Base-by-base conservation (phyloP, 2,888 invertebrate genomes). In the Eilema griseolum region DNA sequence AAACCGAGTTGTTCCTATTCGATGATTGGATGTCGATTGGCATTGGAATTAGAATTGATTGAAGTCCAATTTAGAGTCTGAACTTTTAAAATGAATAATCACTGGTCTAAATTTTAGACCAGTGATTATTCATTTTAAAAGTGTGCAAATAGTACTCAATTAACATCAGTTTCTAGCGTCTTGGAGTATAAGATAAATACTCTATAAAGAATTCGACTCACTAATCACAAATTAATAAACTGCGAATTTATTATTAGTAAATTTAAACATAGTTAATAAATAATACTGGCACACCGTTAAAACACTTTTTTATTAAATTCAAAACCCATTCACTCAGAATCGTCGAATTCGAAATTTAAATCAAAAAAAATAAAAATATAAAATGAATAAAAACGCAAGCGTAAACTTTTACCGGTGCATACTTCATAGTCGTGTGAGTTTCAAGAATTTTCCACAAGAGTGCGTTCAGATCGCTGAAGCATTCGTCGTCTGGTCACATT, bases 391-490 rank as follows among this genome's bases (percentile, higher is more conserved):
- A 81, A 85, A 84, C 41, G 66, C 80, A 82, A 82, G 79, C 82
- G 82, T 72, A 85, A 90, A 90, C 88, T 88, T 89, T 83, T 82
- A 77, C 79, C 84, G 83, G 82, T 83, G 86, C 85, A 85, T 84
- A 84, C 84, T 87, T 86, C 85, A 89, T 84, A 87, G 86, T 79
- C 80, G 88, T 86, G 83, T 82, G 90, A 91, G 92, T 90, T 93
- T 89, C 86, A 83, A 86, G 89, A 89, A 90, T 91, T 92, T 93
- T 90, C 91, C 92, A 82, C 77, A n/a, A 87, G 91, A 90, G 86
- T 87, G 91, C 87, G 86, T 84, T 78, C 78, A 83, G 85, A 82
- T 83, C 82, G 85, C 78, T 80, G 82, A 79, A 82, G 82, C 83
- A 85, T 81, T 81, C 83, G 71, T 67, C 77, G 83, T 79, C 81